Conservation (phyloP, 37 sponge, comb jelly and placozoan species). For the Cliona cf. orientalis region DNA sequence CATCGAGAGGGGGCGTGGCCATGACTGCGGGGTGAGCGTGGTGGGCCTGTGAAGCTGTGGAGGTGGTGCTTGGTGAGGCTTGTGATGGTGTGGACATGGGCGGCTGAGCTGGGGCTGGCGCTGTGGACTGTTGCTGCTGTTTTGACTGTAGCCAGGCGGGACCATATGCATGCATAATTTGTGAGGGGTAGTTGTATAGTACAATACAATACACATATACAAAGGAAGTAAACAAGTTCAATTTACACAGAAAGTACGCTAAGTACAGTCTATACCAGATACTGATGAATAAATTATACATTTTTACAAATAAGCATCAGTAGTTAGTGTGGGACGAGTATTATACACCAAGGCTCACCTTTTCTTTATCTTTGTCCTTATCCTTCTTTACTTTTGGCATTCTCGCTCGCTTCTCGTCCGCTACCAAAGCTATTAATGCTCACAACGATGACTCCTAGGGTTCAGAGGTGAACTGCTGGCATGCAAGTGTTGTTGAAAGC, state of each 20-base stretch:
- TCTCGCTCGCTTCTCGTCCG: too few species aligned
- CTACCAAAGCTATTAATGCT: too few species aligned
- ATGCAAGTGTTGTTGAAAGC: too few species aligned
- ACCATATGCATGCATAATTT: too few species aligned
- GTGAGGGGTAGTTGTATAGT: too few species aligned
- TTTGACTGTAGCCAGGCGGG: too few species aligned
- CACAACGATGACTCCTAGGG: too few species aligned
- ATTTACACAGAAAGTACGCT: not conserved
- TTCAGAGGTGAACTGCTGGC: too few species aligned
- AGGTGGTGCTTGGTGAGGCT: not conserved
- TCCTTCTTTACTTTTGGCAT: conserved; percentile 19
- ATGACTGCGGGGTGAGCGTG: not conserved
- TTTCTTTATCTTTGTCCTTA: conserved; percentile 1
- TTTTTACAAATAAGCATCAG: too few species aligned
- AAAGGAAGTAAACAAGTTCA: not conserved
- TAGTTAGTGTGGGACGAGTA: too few species aligned
- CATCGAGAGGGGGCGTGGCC: not conserved
- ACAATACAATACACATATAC: not conserved
- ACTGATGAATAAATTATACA: too few species aligned
- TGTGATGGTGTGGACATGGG: not conserved
- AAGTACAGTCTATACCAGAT: not conserved
- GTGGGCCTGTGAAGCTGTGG: not conserved
- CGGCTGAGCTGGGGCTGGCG: not conserved
- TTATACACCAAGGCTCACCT: too few species aligned
- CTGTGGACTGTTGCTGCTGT: not conserved